phyloP scores from a whole-genome alignment of 2,888 invertebrate genomes.

The Crematogaster levior region DNA sequence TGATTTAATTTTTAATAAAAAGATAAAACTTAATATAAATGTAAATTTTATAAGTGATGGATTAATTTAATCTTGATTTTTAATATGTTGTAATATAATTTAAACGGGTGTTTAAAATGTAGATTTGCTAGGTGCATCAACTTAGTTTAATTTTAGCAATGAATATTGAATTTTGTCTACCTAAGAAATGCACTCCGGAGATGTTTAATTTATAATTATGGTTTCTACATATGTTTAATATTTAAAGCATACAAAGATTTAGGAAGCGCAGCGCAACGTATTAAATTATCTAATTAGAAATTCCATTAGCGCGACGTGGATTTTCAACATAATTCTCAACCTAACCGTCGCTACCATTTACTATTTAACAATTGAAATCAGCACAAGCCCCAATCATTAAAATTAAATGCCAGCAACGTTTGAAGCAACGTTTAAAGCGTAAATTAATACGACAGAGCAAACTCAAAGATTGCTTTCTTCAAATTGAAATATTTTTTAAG shows the following conservation, averaged over 20 bases:
- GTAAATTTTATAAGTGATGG: conserved; percentile 15
- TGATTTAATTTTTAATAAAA: not conserved
- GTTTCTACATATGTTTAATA: conserved; percentile 29
- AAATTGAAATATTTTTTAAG: not conserved
- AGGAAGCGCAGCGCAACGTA: conserved; percentile 28
- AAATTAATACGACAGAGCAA: not conserved
- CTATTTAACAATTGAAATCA: conserved; percentile 47
- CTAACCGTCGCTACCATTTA: conserved; percentile 50
- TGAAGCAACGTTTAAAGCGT: not conserved
- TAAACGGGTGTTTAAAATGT: not conserved
- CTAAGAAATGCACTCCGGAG: not conserved
- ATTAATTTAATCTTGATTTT: conserved; percentile 18
- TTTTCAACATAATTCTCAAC: conserved; percentile 60
- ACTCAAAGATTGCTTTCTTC: not conserved
- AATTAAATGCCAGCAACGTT: conserved; percentile 7
- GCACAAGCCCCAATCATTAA: conserved; percentile 9
- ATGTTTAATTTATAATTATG: conserved; percentile 39
- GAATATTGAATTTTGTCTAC: not conserved
- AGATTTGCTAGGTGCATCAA: not conserved
- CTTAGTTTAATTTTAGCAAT: not conserved
- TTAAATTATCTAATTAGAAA: conserved; percentile 55
- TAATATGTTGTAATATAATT: conserved; percentile 11
- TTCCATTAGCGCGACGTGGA: conserved; percentile 47
- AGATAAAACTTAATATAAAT: conserved; percentile 22
- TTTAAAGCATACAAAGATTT: conserved; percentile 41